Base-by-base conservation (phyloP, 35 echinoderm and acorn worm species). In the Nesometra sesokonis region DNA sequence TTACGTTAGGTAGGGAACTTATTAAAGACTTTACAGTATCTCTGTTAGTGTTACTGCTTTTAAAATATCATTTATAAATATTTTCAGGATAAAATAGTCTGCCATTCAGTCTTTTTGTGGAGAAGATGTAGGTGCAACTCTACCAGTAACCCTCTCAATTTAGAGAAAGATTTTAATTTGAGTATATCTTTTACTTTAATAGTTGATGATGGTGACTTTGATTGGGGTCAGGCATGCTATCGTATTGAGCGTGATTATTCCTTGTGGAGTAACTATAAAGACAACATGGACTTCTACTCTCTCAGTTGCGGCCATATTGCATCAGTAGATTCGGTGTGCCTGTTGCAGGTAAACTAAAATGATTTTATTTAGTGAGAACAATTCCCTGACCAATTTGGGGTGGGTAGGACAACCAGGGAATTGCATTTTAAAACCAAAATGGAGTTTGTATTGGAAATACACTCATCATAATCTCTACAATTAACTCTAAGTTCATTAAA, bases 161-260 rank as follows among this genome's bases (percentile, higher is more conserved):
- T 86, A 31, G 11, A 78, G 40, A 77, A 77, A 5, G 17, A 11
- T 17, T 15, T 36, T 89, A 21, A 23, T 13, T 86, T 17, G 17
- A 38, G 34, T 85, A 13, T 0, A 29, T 77, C 13, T 21, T 33
- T 39, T 52, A 5, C 11, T 40, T 7, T 29, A 8, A 35, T 19
- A 93, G 92, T 87, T 79, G 88, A 93, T 35, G 96, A 99, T n/a
- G 84, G 84, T 17, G 33, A 90, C 15, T 91, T 98, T 52, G 85
- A 94, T 86, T 99, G 96, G 96, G 86, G 88, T 47, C 79, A 87
- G 37, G 96, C 96, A 5, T 99, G 96, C 43, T 88, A 92, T 43
- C 83, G 94, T 11, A 82, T 93, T 77, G 96, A 99, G 67, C 89
- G 92, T 37, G 81, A 87, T 52, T 77, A 86, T 46, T 37, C 77